These are phyloP conservation scores for Recurvirostra avosetta DNA, from an alignment of 2,113 vertebrate species.

Conservation along the genomic window DNA sequence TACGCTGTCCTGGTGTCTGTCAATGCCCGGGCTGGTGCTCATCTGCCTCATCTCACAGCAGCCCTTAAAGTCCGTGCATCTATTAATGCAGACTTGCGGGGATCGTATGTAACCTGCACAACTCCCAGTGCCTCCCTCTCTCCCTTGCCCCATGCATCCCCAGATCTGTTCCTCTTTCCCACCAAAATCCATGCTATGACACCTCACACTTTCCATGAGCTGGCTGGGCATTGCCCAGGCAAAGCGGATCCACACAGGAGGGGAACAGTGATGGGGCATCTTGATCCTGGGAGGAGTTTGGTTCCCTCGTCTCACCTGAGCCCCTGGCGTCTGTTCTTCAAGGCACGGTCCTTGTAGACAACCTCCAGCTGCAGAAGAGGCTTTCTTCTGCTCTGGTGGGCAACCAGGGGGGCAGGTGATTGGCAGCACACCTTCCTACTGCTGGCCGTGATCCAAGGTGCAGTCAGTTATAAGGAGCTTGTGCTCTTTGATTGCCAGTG, in stretches of 20 bases:
- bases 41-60: neutral
- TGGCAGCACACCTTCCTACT: neutral
- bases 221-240: neutral
- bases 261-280: neutral
- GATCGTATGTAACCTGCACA: no score
- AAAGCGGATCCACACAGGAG: neutral
- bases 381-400: neutral
- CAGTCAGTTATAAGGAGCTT: neutral
- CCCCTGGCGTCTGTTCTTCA: neutral
- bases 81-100: neutral
- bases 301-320: neutral
- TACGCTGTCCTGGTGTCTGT: neutral
- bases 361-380: neutral
- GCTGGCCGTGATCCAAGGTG: neutral
- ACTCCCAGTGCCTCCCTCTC: neutral
- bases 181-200: neutral
- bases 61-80: fast-evolving
- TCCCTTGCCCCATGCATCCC: neutral
- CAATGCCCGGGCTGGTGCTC: neutral
- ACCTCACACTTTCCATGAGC: neutral
- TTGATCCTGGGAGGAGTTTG: neutral
- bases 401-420: neutral
- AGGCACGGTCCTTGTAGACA: neutral
- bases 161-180: neutral
- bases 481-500: no score